Conservation (phyloP, 1,140 invertebrate genomes). For the Palaemon carinicauda region DNA sequence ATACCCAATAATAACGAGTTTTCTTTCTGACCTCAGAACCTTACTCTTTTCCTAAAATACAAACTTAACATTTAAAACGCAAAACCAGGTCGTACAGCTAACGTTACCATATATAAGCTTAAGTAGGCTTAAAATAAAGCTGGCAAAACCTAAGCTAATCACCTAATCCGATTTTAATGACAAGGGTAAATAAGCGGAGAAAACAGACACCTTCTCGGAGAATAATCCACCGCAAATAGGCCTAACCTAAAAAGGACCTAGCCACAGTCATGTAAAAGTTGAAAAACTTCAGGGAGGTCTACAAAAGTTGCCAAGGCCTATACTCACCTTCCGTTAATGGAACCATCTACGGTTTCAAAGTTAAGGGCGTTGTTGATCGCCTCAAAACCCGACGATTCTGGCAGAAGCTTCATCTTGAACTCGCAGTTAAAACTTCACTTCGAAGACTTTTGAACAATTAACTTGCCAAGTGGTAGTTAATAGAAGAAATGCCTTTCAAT, state of each 20-base stretch:
- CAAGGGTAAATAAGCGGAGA: no score
- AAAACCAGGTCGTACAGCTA: no score
- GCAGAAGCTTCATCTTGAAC: slow-evolving; percentile 48
- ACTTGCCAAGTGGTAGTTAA: no score
- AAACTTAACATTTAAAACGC: no score
- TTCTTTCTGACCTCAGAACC: no score
- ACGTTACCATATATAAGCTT: neutral
- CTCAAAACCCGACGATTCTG: slow-evolving; percentile 54
- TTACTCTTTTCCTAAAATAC: no score
- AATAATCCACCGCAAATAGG: neutral
- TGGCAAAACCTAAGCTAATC: neutral
- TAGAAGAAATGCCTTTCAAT: no score
- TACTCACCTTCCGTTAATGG: slow-evolving; percentile 54
- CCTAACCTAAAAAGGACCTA: neutral
- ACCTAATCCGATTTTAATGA: neutral
- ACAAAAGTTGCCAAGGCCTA: neutral
- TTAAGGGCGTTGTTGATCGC: slow-evolving; percentile 56
- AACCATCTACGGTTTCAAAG: slow-evolving; percentile 52
- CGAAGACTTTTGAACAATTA: neutral
- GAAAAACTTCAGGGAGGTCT: no score
- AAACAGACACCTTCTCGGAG: neutral
- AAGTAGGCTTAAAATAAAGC: neutral
- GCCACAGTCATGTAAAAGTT: neutral
- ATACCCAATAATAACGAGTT: no score
- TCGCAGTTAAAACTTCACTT: neutral